Base-by-base conservation (phyloP, 2,888 invertebrate species). In the Ennomos quercinarius region DNA sequence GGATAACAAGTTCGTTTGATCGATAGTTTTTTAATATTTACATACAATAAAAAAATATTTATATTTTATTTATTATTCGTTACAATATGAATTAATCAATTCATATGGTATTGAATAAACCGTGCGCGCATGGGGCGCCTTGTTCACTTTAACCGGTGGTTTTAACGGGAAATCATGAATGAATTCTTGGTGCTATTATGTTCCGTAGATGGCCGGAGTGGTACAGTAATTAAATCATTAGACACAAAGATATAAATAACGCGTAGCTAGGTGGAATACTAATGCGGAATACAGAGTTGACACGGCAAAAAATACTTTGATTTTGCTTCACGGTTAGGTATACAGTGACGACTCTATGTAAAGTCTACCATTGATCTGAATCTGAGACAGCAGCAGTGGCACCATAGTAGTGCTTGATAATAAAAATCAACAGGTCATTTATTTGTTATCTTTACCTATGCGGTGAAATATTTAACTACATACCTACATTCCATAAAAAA, bases 171-270 rank as follows among this genome's bases (percentile, higher is more conserved):
- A 64, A 61, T 58, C 56, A 67, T 67, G 63, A 64, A 67, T 67
- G 67, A 64, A 61, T 40, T 55, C 57, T 58, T 42, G 47, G 48
- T 50, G 62, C 47, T 57, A 53, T 58, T 58, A 48, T 48, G 50
- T 47, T 17, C 61, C 58, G 55, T 64, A 64, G 51, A 58, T 56
- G 53, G 57, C 40, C 51, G 59, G 65, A 64, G 64, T 70, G 73
- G 70, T 74, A 65, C 63, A 69, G 68, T 70, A 74, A 72, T 74
- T 76, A 76, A 74, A 72, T 71, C 57, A 69, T 73, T 67, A 54
- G 53, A 50, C 53, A 54, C 49, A 11, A 44, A 68, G 67, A 67
- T 67, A 64, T 65, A 65, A 72, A 69, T 67, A 70, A 64, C 64
- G 42, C 52, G 49, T 65, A 65, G 57, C 55, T 53, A 63, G 58